These are phyloP conservation scores for Volucella inflata DNA, from an alignment of 2,888 invertebrate genomes.

Conservation along the genomic window DNA sequence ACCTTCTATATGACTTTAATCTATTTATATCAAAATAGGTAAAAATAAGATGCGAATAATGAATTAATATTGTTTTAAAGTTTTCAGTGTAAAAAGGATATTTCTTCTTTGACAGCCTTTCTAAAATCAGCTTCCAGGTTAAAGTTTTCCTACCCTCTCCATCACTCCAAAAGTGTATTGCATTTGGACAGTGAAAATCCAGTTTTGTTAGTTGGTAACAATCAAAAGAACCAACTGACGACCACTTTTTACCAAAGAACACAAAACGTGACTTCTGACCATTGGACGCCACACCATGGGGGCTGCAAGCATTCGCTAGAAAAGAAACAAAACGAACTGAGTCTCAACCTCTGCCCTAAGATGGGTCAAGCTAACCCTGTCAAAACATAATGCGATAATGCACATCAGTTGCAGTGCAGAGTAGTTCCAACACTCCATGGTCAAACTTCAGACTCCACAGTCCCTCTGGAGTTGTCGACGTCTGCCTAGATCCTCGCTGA, in stretches of 20 bases:
- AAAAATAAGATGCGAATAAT: too few species aligned
- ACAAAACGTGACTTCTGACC: constrained; percentile 51
- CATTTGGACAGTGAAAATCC: constrained; percentile 25
- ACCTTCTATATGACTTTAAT: too few species aligned
- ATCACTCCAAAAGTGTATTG: constrained; percentile 11
- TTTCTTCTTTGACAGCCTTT: not conserved
- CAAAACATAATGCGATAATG: constrained; percentile 66
- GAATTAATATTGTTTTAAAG: too few species aligned
- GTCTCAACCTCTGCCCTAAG: constrained; percentile 20
- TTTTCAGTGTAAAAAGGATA: not conserved
- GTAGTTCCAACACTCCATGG: constrained; percentile 17
- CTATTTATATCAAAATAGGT: too few species aligned
- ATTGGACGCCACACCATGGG: constrained; percentile 5
- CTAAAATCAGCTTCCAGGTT: not conserved
- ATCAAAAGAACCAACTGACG: not conserved
- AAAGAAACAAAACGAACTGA: not conserved
- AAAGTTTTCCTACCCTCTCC: not conserved
- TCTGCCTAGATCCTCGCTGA: constrained; percentile 30
- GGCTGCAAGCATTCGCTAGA: not conserved
- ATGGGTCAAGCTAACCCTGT: constrained; percentile 43
- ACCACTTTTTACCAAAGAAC: constrained; percentile 11
- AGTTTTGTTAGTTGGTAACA: constrained; percentile 18
- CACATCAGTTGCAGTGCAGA: constrained; percentile 48
- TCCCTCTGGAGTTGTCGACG: constrained; percentile 11
- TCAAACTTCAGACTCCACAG: not conserved